A percentile compares a stretch with the other conserved stretches of the same genome.
Conservation (phyloP, 2,113 vertebrate species). For the Serilophus lunatus region DNA sequence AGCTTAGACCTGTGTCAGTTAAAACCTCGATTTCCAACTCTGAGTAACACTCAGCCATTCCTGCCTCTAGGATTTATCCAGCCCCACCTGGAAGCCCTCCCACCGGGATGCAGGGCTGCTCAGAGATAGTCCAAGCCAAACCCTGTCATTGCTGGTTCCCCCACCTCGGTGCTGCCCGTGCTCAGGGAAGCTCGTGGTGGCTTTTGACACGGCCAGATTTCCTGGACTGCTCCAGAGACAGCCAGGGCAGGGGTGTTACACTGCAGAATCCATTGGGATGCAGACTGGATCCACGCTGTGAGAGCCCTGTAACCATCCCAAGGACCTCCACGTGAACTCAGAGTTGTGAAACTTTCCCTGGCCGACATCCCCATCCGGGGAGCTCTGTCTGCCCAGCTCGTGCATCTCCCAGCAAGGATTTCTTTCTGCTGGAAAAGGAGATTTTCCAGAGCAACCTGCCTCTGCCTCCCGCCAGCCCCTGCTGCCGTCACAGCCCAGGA, state of each 20-base stretch:
- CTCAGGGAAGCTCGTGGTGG: not conserved
- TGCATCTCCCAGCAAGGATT: not conserved
- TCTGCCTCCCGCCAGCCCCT: not conserved
- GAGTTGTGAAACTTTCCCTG: not conserved
- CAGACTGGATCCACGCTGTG: accelerated
- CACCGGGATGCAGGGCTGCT: accelerated
- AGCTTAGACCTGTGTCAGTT: not conserved
- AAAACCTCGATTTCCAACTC: accelerated
- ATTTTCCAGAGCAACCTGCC: not conserved
- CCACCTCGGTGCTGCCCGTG: accelerated
- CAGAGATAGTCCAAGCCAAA: not conserved
- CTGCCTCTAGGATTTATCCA: not conserved
- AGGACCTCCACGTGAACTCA: not conserved
- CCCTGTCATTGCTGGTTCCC: not conserved
- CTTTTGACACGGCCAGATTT: not conserved
- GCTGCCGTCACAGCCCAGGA: not conserved
- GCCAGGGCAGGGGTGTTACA: not conserved
- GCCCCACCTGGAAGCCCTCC: not conserved
- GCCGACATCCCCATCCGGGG: not conserved
- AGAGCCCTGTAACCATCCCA: not conserved
- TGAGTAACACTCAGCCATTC: not conserved
- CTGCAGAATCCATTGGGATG: not conserved
- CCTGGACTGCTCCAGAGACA: not conserved
- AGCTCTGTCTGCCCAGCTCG: not conserved
- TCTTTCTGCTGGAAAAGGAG: not conserved